These are phyloP conservation scores for Zaprionus vittiger DNA, from an alignment of 1,140 invertebrate genomes.

Conservation along the genomic window DNA sequence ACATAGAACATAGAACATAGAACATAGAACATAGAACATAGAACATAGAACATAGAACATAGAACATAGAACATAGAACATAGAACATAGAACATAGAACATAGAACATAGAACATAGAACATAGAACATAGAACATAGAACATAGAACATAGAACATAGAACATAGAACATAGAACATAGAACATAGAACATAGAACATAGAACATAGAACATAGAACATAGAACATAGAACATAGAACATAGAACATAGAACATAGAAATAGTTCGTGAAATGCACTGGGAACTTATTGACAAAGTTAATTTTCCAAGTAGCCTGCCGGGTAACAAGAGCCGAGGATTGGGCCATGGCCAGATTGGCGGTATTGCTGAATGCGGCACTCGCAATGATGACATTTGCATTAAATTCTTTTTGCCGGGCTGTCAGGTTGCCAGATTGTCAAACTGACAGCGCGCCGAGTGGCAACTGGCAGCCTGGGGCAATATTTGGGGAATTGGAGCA, in stretches of 20 bases:
- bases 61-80: too few relatives aligned
- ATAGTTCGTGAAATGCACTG: too few relatives aligned
- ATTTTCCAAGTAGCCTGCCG: background rate
- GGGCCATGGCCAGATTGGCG: background rate
- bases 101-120: too few relatives aligned
- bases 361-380: background rate
- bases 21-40: background rate
- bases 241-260: too few relatives aligned
- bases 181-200: too few relatives aligned
- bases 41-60: background rate
- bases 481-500: conserved; percentile 8
- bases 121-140: too few relatives aligned
- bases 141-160: too few relatives aligned
- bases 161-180: too few relatives aligned
- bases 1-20: background rate
- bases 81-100: too few relatives aligned
- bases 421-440: conserved; percentile 21
- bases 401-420: conserved; percentile 1
- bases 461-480: conserved; percentile 13
- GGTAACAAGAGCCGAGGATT: too few relatives aligned
- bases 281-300: background rate
- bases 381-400: conserved; percentile 7
- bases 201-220: too few relatives aligned
- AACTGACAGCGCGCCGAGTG: conserved; percentile 21
- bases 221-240: too few relatives aligned